phyloP scores from a whole-genome alignment of 1,140 invertebrate genomes.

The Centruroides sculpturatus region DNA sequence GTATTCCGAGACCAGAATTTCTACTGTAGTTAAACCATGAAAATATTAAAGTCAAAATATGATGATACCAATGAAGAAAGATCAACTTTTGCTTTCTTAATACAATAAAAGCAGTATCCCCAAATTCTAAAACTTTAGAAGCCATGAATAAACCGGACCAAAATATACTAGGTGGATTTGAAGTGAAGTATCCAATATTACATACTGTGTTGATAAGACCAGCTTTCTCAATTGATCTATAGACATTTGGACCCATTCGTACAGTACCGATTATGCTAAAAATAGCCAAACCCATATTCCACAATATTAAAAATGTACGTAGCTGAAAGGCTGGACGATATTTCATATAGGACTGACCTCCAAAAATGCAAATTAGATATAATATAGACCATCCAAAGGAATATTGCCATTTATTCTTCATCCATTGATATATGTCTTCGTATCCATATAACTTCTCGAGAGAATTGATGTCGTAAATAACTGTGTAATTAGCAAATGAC shows the following conservation, averaged over 20 bases:
- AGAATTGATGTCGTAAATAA: too few species aligned
- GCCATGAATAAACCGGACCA: slow-evolving; percentile 93
- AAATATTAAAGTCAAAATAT: slow-evolving; percentile 64
- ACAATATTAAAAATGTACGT: slow-evolving; percentile 62
- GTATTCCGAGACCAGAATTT: slow-evolving; percentile 84
- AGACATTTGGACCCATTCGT: slow-evolving; percentile 71
- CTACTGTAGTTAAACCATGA: slow-evolving; percentile 96
- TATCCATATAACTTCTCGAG: too few species aligned
- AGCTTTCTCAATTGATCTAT: slow-evolving; percentile 66
- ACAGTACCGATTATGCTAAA: slow-evolving; percentile 88
- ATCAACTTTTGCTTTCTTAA: slow-evolving; percentile 93
- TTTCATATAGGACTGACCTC: too few species aligned
- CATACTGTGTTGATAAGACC: slow-evolving; percentile 90
- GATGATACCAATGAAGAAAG: slow-evolving; percentile 84
- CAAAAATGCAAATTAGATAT: too few species aligned
- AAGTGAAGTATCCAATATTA: slow-evolving; percentile 75
- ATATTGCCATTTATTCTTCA: too few species aligned
- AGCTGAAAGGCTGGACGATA: slow-evolving; percentile 43
- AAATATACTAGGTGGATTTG: slow-evolving; percentile 75
- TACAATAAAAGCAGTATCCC: slow-evolving; percentile 93
- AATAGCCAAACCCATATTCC: slow-evolving; percentile 79
- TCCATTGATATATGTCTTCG: too few species aligned
- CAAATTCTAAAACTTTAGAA: slow-evolving; percentile 81
- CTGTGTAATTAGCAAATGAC: too few species aligned
- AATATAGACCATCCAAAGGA: too few species aligned